Evolutionary conservation across 2,888 invertebrate genomes (phyloP).

Genomic region (Nemotelus pantherinus): DNA sequence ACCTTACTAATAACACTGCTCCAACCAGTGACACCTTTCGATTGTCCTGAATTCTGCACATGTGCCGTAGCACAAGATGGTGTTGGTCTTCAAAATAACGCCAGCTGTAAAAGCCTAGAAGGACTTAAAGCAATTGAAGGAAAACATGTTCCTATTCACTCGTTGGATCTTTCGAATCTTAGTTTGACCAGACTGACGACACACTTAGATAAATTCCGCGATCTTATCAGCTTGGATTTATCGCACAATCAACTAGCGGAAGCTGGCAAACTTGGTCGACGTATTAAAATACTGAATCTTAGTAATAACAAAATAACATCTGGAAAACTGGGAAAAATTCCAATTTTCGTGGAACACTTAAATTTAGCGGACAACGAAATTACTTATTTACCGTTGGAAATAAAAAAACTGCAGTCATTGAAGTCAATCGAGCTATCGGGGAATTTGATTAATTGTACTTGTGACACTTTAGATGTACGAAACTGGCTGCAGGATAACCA

Average conservation of each 20-base stretch:
- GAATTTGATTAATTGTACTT: conserved; percentile 77
- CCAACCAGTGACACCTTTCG: conserved; percentile 43
- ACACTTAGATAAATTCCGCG: conserved; percentile 69
- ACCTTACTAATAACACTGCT: conserved; percentile 45
- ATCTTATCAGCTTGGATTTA: conserved; percentile 72
- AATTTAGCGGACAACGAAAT: conserved; percentile 73
- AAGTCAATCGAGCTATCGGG: conserved; percentile 73
- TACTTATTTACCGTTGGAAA: conserved; percentile 69
- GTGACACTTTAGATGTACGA: conserved; percentile 72
- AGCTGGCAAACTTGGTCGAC: conserved; percentile 70
- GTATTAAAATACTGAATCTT: conserved; percentile 70
- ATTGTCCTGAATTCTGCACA: conserved; percentile 60
- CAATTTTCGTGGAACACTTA: conserved; percentile 70
- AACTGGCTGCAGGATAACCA: conserved; percentile 69
- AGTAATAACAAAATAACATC: conserved; percentile 71
- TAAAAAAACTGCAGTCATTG: conserved; percentile 66
- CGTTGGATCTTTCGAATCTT: conserved; percentile 72
- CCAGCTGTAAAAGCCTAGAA: conserved; percentile 60
- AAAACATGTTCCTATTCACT: conserved; percentile 60
- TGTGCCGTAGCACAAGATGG: conserved; percentile 56
- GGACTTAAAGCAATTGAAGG: conserved; percentile 55
- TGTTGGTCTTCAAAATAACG: conserved; percentile 58
- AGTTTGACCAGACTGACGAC: conserved; percentile 69
- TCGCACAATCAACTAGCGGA: conserved; percentile 71
- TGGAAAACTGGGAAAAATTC: conserved; percentile 67